These are phyloP conservation scores for Epiperipatus broadwayi DNA, from an alignment of 2,888 invertebrate genomes.

Conservation along the genomic window DNA sequence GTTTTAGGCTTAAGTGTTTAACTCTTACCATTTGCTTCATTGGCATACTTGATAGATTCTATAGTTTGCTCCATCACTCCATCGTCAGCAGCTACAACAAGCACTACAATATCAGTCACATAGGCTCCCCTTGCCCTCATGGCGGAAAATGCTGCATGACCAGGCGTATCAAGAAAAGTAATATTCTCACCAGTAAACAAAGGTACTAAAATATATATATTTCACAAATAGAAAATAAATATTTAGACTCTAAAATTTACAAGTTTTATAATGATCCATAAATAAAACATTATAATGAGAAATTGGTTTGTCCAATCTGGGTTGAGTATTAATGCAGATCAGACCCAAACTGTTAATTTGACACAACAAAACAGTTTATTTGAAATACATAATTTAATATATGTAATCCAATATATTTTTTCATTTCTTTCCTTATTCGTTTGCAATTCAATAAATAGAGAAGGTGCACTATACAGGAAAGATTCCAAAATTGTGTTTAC, in stretches of 20 bases:
- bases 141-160: slow-evolving; percentile 87
- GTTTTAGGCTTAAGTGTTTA: too few species aligned
- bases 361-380: too few species aligned
- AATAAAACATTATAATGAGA: slow-evolving; percentile 8
- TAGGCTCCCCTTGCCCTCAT: slow-evolving; percentile 87
- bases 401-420: too few species aligned
- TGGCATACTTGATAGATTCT: slow-evolving; percentile 72
- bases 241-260: slow-evolving; percentile 6
- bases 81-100: slow-evolving; percentile 96
- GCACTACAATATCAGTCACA: slow-evolving; percentile 80
- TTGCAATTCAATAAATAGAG: too few species aligned
- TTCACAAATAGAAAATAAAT: slow-evolving; percentile 13
- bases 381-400: too few species aligned
- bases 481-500: too few species aligned
- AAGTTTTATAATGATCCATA: background rate
- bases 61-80: slow-evolving; percentile 95
- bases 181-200: slow-evolving; percentile 50
- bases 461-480: too few species aligned
- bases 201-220: slow-evolving; percentile 32
- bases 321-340: too few species aligned
- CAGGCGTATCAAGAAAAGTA: slow-evolving; percentile 95
- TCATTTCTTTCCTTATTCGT: too few species aligned
- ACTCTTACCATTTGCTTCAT: slow-evolving; percentile 46
- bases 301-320: too few species aligned
- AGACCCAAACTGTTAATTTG: too few species aligned